These are phyloP conservation scores for Acleris literana DNA, from an alignment of 2,888 invertebrate species.

Conservation along the genomic window DNA sequence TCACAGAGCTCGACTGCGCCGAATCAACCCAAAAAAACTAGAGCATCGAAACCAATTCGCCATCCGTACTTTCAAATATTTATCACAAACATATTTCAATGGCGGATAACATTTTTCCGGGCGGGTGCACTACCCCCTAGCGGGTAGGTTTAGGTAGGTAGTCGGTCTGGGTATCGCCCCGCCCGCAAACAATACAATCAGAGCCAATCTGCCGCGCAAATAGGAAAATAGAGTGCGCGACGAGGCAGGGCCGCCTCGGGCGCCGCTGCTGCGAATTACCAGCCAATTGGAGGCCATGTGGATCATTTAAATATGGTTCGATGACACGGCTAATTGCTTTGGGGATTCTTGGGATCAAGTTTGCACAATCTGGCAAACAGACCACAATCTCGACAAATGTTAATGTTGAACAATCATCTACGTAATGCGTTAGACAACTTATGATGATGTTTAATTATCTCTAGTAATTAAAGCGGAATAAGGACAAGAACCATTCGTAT, in stretches of 20 bases:
- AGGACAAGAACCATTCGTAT: too few species aligned
- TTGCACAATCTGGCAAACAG: too few species aligned
- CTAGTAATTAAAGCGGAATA: too few species aligned
- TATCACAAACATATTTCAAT: constrained; percentile 68
- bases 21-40: not conserved
- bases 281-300: constrained; percentile 27
- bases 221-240: constrained; percentile 82
- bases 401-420: too few species aligned
- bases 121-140: constrained; percentile 54
- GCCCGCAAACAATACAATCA: constrained; percentile 81
- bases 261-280: constrained; percentile 38
- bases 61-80: constrained; percentile 73
- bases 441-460: too few species aligned
- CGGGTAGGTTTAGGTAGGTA: constrained; percentile 40
- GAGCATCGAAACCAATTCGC: constrained; percentile 55
- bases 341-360: not conserved
- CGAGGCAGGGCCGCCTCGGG: constrained; percentile 70
- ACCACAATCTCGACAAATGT: too few species aligned
- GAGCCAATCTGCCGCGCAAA: constrained; percentile 83
- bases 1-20: not conserved
- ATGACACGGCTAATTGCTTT: constrained; percentile 12
- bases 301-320: constrained; percentile 23
- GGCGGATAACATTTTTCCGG: constrained; percentile 75
- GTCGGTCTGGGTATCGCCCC: constrained; percentile 43
- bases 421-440: too few species aligned